Base-by-base conservation (phyloP, 2,888 invertebrate species). In the Lottia gigantea region DNA sequence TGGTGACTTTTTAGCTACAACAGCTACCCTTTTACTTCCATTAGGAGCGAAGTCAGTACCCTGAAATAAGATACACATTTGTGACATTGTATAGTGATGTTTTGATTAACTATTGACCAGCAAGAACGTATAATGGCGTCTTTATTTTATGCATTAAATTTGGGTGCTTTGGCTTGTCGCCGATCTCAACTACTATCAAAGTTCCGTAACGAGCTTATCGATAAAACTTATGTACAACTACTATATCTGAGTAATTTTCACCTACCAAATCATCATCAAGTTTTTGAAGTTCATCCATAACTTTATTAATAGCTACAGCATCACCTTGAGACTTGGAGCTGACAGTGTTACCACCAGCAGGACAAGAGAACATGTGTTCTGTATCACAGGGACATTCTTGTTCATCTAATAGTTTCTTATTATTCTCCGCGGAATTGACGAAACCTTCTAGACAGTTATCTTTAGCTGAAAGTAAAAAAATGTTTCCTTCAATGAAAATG, bases 381-480 rank as follows among this genome's bases (percentile, higher is more conserved):
- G 94, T 93, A 87, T 99, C 99, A 82, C 99, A 99, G 92, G 98
- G 95, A 88, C 99, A 99, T 46, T 83, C 79, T 64, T 87, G 85
- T 74, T 96, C 94, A 89, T 97, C 96, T 1, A 94, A 92, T 89
- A 95, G 98, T 83, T 95, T 93, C 11, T 97, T 93, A 86, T 97
- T 97, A 90, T 95, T 98, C 0, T 95, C 94, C 0, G 98, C 98
- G 0, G 96, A 95, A 89, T 98, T 98, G 88, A 96, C 95, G 86
- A 98, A 98, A 79, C 94, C 92, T 77, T 92, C 93, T 83, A 96
- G 92, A 88, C 98, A 98, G 89, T 96, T 94, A 64, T 93, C 93
- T 26, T 67, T 69, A 81, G 92, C 95, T 92, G 75, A 3, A 73
- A 62, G 2, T 49, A 4, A 15, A 64, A 45, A n/a, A 49, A 16